phyloP scores from a whole-genome alignment of 2,888 invertebrate species.

The Spilarctia lutea region DNA sequence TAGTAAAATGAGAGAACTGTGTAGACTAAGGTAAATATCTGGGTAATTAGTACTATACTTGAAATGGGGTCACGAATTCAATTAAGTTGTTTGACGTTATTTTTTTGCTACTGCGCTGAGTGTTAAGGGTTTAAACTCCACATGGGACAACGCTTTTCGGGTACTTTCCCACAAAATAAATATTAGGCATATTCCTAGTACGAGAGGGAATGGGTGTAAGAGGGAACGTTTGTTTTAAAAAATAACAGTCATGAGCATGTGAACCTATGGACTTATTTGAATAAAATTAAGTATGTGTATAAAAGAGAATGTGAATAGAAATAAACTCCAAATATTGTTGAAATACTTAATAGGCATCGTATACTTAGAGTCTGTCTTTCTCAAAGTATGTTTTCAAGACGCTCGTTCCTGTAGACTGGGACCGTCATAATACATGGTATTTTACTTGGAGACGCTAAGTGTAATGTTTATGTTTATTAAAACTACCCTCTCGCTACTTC shows the following conservation, averaged over 20 bases:
- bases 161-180: too few species aligned
- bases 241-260: not conserved
- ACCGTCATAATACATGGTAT: conserved; percentile 39
- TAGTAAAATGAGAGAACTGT: too few species aligned
- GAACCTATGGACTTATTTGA: not conserved
- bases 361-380: conserved; percentile 4
- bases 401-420: conserved; percentile 2
- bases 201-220: too few species aligned
- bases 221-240: too few species aligned
- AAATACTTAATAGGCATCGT: not conserved
- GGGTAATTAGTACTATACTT: too few species aligned
- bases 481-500: conserved; percentile 26
- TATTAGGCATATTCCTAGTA: too few species aligned
- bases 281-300: not conserved
- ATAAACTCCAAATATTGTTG: not conserved
- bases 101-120: too few species aligned
- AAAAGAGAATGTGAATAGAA: not conserved
- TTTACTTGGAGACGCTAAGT: conserved; percentile 38
- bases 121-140: too few species aligned
- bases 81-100: not conserved
- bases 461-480: conserved; percentile 45
- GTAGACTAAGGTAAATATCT: too few species aligned
- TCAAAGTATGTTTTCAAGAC: conserved; percentile 25
- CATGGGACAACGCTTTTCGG: too few species aligned
- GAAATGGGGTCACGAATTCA: too few species aligned